Conservation (phyloP, 2,797 vertebrate genomes). For the Lagodon rhomboides region DNA sequence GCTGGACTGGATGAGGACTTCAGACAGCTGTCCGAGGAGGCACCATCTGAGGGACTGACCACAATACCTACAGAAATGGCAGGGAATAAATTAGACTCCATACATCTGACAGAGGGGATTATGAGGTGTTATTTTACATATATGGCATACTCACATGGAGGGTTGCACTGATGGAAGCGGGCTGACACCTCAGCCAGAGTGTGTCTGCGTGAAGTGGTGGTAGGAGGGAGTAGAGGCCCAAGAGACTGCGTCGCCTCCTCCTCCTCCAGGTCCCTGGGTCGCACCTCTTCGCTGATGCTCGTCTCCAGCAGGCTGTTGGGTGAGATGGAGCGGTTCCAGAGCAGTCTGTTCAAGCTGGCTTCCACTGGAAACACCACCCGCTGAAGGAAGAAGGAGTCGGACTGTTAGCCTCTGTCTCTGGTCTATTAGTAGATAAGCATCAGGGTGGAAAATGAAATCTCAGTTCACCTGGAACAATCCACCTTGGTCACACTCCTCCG, state of each 20-base stretch:
- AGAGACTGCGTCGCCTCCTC: constrained; percentile 85
- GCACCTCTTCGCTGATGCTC: constrained; percentile 93
- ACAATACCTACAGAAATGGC: constrained; percentile 87
- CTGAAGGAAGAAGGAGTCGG: constrained; percentile 62
- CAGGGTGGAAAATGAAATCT: background rate
- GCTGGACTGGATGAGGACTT: constrained; percentile 88
- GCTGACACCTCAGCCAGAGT: constrained; percentile 94
- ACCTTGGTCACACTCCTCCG: constrained; percentile 91
- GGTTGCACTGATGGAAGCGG: constrained; percentile 89
- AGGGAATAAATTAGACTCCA: constrained; percentile 4
- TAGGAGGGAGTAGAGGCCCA: constrained; percentile 81
- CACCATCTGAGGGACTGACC: constrained; percentile 90
- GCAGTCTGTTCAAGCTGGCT: constrained; percentile 87
- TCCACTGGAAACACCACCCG: constrained; percentile 91
- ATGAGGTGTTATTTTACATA: background rate
- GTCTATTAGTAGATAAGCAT: background rate
- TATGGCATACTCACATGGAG: constrained; percentile 89
- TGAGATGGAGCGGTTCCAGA: constrained; percentile 92
- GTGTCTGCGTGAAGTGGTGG: constrained; percentile 91
- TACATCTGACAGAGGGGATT: background rate
- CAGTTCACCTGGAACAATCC: constrained; percentile 90
- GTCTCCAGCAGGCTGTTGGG: constrained; percentile 94
- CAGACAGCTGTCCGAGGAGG: constrained; percentile 95
- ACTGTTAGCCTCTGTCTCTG: constrained; percentile 38
- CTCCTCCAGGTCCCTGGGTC: constrained; percentile 89